Percentiles rank a stretch among this genome's conserved stretches.
Evolutionary conservation across 2,797 vertebrate genomes (phyloP).

Genomic region (Scolopax rusticola): DNA sequence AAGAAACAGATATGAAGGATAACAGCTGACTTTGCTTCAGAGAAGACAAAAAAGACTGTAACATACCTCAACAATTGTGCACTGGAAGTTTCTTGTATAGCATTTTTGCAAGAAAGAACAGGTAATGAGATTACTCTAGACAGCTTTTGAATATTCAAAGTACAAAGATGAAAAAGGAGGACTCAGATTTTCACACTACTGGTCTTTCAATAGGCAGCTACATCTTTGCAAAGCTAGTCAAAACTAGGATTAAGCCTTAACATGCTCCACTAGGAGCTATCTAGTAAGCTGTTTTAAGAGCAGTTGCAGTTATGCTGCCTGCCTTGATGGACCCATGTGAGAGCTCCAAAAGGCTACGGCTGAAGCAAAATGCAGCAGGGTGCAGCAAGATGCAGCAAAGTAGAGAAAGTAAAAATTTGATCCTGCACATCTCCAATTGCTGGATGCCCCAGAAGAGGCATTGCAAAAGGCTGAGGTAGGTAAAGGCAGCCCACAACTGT

Average conservation of each 20-base stretch:
- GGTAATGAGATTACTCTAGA: neutral
- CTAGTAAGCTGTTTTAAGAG: no score
- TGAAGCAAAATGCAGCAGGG: neutral
- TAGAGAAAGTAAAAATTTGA: neutral
- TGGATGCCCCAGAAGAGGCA: neutral
- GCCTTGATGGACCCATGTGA: neutral
- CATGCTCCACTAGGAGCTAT: neutral
- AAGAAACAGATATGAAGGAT: neutral
- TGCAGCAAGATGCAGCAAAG: neutral
- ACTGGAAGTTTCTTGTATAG: neutral
- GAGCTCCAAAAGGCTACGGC: neutral
- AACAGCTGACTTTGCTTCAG: neutral
- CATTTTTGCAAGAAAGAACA: neutral
- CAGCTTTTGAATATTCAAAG: neutral
- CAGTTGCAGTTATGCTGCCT: neutral
- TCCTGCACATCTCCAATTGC: neutral
- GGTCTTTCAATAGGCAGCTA: neutral
- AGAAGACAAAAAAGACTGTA: neutral
- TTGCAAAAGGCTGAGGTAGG: neutral
- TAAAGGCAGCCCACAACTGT: neutral
- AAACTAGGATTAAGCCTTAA: neutral
- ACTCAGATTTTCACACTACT: neutral
- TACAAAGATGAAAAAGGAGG: neutral
- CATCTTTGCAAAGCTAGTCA: neutral
- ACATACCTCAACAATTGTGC: neutral